Evolutionary conservation across 2,797 vertebrate species (phyloP).

Genomic region (Peromyscus eremicus): DNA sequence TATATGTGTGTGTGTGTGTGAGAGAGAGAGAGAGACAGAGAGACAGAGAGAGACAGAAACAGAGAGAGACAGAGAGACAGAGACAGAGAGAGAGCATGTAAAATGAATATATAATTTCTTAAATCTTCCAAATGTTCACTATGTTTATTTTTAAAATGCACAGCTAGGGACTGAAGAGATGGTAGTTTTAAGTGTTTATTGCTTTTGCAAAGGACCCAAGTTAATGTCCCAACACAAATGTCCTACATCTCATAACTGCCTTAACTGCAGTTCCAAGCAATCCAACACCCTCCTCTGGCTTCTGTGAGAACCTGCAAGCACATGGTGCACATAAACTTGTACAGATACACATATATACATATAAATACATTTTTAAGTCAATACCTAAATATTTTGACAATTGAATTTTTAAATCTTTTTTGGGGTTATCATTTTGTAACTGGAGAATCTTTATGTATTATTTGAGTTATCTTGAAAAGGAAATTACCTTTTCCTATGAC

Average conservation of each 20-base stretch:
- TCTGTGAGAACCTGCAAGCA: not conserved
- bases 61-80: not conserved
- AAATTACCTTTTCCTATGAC: slow-evolving; percentile 3
- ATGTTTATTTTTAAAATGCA: slow-evolving; percentile 3
- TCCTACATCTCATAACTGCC: not conserved
- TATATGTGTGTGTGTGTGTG: no score
- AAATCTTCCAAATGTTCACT: not conserved
- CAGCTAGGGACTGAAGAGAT: not conserved
- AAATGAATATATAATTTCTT: not conserved
- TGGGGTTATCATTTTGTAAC: not conserved
- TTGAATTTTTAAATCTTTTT: slow-evolving; percentile 45
- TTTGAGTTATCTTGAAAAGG: not conserved
- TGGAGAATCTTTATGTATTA: not conserved
- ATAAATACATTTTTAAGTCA: not conserved
- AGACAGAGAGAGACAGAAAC: no score
- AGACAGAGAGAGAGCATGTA: no score
- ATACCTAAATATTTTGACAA: not conserved
- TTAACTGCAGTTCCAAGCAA: not conserved
- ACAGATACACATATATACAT: not conserved
- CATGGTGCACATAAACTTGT: not conserved
- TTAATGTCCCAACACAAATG: not conserved
- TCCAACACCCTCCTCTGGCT: not conserved
- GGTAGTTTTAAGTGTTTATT: not conserved
- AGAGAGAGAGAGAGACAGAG: no score
- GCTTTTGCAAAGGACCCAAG: not conserved